Evolutionary conservation across 2,113 vertebrate species (phyloP).

Genomic region (Elephantulus edwardii): DNA sequence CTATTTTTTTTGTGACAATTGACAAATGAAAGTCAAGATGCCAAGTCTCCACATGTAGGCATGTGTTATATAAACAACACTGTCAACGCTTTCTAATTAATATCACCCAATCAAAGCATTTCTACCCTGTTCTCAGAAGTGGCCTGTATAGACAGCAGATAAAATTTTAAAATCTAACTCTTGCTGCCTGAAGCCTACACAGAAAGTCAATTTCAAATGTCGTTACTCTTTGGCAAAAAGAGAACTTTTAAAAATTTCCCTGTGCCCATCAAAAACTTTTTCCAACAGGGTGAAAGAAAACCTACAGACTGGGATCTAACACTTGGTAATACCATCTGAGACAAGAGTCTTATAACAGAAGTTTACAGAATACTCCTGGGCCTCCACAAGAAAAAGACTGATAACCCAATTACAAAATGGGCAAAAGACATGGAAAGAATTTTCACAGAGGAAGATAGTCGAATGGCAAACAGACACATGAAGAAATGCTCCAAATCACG

Average conservation of each 20-base stretch:
- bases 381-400: too few species aligned
- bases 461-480: too few species aligned
- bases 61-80: constrained; percentile 23
- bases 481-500: too few species aligned
- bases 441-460: too few species aligned
- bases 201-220: constrained; percentile 17
- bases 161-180: constrained; percentile 6
- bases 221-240: background rate
- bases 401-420: too few species aligned
- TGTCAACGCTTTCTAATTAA: constrained; percentile 50
- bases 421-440: too few species aligned
- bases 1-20: background rate
- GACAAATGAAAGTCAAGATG: constrained; percentile 46
- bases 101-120: constrained; percentile 31
- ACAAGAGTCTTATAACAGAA: too few species aligned
- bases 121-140: background rate
- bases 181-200: background rate
- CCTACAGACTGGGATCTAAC: too few species aligned
- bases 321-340: too few species aligned
- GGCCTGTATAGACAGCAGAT: background rate
- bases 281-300: too few species aligned
- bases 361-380: too few species aligned
- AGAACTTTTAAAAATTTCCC: background rate
- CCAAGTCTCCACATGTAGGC: constrained; percentile 38
- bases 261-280: too few species aligned